phyloP scores from a whole-genome alignment of 2,797 vertebrate genomes.

The Leucoraja ocellata region DNA sequence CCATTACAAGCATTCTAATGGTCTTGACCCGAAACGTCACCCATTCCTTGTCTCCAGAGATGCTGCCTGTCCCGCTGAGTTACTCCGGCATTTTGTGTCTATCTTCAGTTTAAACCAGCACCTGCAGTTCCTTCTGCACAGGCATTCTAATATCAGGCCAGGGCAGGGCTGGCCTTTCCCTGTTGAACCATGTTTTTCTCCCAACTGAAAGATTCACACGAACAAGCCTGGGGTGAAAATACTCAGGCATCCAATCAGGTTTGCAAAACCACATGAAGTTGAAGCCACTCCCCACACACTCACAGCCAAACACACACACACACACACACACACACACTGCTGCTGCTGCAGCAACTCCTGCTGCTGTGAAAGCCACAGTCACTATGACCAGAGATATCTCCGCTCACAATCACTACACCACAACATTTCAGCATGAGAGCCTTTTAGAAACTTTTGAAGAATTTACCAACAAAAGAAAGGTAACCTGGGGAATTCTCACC shows the following conservation, averaged over 20 bases:
- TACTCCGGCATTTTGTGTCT: too few species aligned
- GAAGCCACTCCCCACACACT: neutral
- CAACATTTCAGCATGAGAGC: slow-evolving; percentile 58
- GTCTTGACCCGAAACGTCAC: too few species aligned
- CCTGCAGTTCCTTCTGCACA: too few species aligned
- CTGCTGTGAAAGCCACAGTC: slow-evolving; percentile 45
- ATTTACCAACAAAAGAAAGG: slow-evolving; percentile 62
- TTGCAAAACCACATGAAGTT: neutral
- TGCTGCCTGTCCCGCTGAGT: too few species aligned
- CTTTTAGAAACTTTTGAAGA: slow-evolving; percentile 54
- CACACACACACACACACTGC: slow-evolving; percentile 33
- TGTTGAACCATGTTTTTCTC: neutral
- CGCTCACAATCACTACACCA: slow-evolving; percentile 46
- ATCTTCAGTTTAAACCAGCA: too few species aligned
- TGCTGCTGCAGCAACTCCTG: slow-evolving; percentile 44
- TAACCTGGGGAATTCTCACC: slow-evolving; percentile 84
- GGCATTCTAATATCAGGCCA: too few species aligned
- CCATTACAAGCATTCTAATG: too few species aligned
- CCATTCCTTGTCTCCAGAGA: too few species aligned
- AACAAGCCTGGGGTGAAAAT: slow-evolving; percentile 10
- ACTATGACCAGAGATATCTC: slow-evolving; percentile 63
- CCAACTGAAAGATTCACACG: neutral
- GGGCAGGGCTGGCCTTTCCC: too few species aligned
- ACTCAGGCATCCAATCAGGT: slow-evolving; percentile 5
- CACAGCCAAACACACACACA: slow-evolving; percentile 32